These are phyloP conservation scores for Meghimatium bilineatum DNA, from an alignment of 2,888 invertebrate species.

Conservation along the genomic window DNA sequence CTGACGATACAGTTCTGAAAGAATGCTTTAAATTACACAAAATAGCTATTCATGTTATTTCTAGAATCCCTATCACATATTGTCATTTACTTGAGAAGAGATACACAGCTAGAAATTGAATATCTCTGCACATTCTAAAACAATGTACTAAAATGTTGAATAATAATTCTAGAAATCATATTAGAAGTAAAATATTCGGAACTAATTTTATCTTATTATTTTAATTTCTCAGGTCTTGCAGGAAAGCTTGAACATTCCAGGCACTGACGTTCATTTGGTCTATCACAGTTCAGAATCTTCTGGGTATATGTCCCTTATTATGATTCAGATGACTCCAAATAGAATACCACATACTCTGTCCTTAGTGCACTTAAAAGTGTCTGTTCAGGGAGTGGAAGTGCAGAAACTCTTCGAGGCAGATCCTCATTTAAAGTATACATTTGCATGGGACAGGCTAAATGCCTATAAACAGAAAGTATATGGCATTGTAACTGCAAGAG, in stretches of 20 bases:
- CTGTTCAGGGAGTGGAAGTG: slow-evolving; percentile 93
- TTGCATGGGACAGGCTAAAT: slow-evolving; percentile 98
- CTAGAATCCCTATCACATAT: too few relatives aligned
- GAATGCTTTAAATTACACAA: too few relatives aligned
- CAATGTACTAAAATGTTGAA: too few relatives aligned
- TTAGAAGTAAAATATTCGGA: neutral
- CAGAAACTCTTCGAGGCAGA: slow-evolving; percentile 96
- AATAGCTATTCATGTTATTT: too few relatives aligned
- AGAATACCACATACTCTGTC: slow-evolving; percentile 70
- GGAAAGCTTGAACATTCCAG: slow-evolving; percentile 94
- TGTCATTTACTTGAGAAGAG: too few relatives aligned
- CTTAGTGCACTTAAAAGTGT: slow-evolving; percentile 90
- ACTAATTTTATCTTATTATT: neutral
- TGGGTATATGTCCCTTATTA: slow-evolving; percentile 94
- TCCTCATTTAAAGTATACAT: slow-evolving; percentile 94
- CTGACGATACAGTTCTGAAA: too few relatives aligned
- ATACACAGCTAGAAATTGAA: too few relatives aligned
- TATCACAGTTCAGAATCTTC: slow-evolving; percentile 96
- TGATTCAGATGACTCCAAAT: slow-evolving; percentile 78
- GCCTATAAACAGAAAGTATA: slow-evolving; percentile 98
- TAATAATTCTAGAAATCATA: too few relatives aligned
- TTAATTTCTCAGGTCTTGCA: slow-evolving; percentile 88
- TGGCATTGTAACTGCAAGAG: slow-evolving; percentile 95
- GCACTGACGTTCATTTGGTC: slow-evolving; percentile 93
- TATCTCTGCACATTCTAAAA: too few relatives aligned